A percentile compares a stretch with the other conserved stretches of the same genome.
Conservation (phyloP, 2,797 vertebrate genomes). For the Chaetophractus vellerosus region DNA sequence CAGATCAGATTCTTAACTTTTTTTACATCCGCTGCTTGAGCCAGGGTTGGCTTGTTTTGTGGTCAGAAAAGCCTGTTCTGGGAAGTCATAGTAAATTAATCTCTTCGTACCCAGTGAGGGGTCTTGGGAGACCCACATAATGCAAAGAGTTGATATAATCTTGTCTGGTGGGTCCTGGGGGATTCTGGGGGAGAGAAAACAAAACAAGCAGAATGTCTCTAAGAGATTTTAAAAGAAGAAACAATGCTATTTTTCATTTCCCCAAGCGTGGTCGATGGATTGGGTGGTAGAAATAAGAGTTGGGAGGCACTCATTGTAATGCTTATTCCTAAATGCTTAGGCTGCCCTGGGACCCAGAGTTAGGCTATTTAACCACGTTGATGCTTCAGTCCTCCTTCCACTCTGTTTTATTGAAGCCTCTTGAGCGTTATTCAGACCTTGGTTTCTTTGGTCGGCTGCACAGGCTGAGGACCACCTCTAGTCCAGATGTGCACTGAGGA, state of each 20-base stretch:
- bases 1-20: background rate
- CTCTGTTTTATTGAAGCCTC: background rate
- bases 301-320: background rate
- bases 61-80: background rate
- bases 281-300: background rate
- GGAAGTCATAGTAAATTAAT: background rate
- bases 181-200: background rate
- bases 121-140: background rate
- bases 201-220: background rate
- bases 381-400: too few species aligned
- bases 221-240: background rate
- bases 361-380: background rate
- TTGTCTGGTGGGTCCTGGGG: background rate
- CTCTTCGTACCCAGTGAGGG: background rate
- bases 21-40: background rate
- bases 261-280: background rate
- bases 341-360: background rate
- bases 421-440: background rate
- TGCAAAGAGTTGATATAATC: background rate
- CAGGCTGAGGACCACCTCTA: background rate
- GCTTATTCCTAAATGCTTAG: background rate
- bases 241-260: background rate
- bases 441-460: background rate
- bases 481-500: background rate
- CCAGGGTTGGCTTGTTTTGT: background rate